phyloP scores from a whole-genome alignment of 1,140 invertebrate species.

The Asbolus verrucosus region DNA sequence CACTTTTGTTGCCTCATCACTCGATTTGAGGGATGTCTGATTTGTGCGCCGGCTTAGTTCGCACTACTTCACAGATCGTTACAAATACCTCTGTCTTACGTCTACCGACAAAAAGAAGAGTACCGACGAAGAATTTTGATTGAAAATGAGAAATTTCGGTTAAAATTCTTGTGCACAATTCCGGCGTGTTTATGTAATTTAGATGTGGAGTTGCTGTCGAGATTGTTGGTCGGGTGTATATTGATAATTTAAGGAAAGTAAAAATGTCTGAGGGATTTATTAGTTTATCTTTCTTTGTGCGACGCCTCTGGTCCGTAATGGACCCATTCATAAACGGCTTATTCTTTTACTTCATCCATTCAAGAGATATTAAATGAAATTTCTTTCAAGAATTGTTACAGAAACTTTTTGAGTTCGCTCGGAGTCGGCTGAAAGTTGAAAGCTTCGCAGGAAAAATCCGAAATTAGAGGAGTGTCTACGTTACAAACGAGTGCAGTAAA shows the following conservation, averaged over 20 bases:
- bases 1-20: no score
- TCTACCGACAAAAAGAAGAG: conserved; percentile 20
- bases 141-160: no score
- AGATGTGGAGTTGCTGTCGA: no score
- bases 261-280: conserved; percentile 1
- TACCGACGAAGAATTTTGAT: no score
- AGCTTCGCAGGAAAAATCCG: background rate
- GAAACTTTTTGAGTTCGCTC: background rate
- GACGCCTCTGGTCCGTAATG: conserved; percentile 5
- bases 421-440: background rate
- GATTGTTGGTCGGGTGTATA: no score
- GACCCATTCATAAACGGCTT: conserved; percentile 13
- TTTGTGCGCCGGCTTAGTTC: conserved; percentile 27
- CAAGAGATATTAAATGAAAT: conserved; percentile 19
- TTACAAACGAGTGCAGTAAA: background rate
- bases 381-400: conserved; percentile 1
- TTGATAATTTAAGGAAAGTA: no score
- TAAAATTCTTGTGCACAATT: no score
- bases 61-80: conserved; percentile 19
- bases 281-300: conserved; percentile 11
- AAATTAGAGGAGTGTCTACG: background rate
- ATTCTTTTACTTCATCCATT: conserved; percentile 20
- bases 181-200: no score
- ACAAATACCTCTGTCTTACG: conserved; percentile 20
- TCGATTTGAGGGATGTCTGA: no score